Conservation (phyloP, 2,113 vertebrate genomes). For the Rissa tridactyla region DNA sequence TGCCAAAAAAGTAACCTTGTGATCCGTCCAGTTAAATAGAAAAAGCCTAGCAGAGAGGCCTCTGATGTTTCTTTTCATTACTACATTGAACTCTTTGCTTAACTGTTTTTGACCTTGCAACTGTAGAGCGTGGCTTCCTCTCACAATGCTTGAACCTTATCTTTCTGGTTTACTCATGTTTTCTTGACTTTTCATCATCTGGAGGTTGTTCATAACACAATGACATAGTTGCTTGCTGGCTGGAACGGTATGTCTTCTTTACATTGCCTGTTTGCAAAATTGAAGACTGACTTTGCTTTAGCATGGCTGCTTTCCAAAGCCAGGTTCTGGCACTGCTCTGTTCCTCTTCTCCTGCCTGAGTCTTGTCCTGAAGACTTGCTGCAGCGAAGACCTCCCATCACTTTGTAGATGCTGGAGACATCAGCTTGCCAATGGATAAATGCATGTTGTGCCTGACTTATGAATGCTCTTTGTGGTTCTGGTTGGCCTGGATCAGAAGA, state of each 20-base stretch:
- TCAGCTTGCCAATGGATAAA: neutral
- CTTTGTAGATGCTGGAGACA: neutral
- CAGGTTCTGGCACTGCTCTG: neutral
- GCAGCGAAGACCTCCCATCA: neutral
- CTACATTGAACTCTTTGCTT: neutral
- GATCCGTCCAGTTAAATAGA: neutral
- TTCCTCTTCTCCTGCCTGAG: neutral
- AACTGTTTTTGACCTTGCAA: neutral
- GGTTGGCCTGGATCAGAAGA: neutral
- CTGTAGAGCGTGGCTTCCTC: fast-evolving
- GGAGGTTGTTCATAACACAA: neutral
- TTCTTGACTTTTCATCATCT: neutral
- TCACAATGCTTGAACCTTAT: neutral
- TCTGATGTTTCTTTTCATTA: neutral
- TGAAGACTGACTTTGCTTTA: neutral
- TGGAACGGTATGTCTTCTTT: neutral
- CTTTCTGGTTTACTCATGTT: neutral
- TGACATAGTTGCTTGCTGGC: neutral
- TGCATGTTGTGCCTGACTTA: neutral
- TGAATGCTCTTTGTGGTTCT: neutral
- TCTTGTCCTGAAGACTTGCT: neutral
- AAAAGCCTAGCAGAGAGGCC: neutral
- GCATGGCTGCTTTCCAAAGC: neutral
- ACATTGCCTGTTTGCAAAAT: neutral
- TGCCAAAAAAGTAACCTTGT: neutral